These are phyloP conservation scores for Serranus cabrilla DNA, from an alignment of 2,797 vertebrate genomes.

Conservation along the genomic window DNA sequence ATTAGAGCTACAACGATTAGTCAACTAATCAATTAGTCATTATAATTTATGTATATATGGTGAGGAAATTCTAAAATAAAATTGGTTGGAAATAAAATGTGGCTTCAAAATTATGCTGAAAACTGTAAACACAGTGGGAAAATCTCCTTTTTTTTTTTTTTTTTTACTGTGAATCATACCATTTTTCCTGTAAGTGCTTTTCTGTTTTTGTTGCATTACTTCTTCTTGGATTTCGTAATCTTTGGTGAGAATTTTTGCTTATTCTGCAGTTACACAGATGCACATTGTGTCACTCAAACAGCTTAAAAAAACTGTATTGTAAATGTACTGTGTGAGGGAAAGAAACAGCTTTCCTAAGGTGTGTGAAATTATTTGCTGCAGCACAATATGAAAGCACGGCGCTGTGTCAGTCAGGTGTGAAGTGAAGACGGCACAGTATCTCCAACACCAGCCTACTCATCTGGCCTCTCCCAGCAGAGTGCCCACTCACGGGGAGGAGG, in stretches of 20 bases:
- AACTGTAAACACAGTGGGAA: neutral
- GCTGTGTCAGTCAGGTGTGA: slow-evolving; percentile 46
- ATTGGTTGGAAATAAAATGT: no score
- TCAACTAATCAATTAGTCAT: no score
- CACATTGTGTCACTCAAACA: neutral
- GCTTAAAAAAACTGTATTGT: neutral
- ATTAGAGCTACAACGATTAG: neutral
- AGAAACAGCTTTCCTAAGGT: neutral
- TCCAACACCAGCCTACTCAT: slow-evolving; percentile 51
- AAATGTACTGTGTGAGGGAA: neutral
- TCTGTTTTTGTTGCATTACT: slow-evolving; percentile 4
- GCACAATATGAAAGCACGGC: slow-evolving; percentile 33
- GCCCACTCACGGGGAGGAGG: slow-evolving; percentile 55
- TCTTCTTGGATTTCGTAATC: slow-evolving; percentile 9
- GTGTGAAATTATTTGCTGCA: slow-evolving; percentile 1
- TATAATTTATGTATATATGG: no score
- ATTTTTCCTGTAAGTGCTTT: neutral
- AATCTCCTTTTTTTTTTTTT: slow-evolving; percentile 8
- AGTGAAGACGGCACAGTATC: slow-evolving; percentile 46
- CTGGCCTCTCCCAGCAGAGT: slow-evolving; percentile 47
- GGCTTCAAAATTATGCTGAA: no score
- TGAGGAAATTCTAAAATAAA: no score
- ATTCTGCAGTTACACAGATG: slow-evolving; percentile 15
- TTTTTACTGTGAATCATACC: slow-evolving; percentile 5
- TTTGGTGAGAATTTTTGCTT: neutral